These are phyloP conservation scores for Glossosoma conforme DNA, from an alignment of 1,140 invertebrate species.

Conservation along the genomic window DNA sequence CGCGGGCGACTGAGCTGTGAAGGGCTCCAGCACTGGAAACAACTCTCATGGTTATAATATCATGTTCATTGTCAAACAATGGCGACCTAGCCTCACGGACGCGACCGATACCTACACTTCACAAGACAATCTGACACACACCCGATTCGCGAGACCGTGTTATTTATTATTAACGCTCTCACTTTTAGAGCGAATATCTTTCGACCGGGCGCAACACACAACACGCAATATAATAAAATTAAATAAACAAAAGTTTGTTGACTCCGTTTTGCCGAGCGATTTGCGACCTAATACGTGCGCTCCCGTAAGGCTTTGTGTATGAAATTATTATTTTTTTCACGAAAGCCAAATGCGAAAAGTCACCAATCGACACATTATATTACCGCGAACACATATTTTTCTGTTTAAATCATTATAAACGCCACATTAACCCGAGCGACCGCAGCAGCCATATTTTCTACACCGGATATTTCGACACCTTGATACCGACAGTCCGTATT, in stretches of 20 bases:
- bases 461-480: constrained; percentile 36
- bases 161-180: no score
- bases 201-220: no score
- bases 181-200: no score
- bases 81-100: constrained; percentile 40
- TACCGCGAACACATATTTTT: constrained; percentile 13
- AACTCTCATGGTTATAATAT: constrained; percentile 23
- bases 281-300: constrained; percentile 15
- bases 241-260: constrained; percentile 54
- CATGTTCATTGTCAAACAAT: constrained; percentile 48
- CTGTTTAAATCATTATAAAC: constrained; percentile 32
- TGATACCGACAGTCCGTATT: constrained; percentile 5
- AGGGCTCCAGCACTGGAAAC: constrained; percentile 5
- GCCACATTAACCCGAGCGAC: constrained; percentile 53
- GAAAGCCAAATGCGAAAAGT: constrained; percentile 1
- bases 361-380: constrained; percentile 14
- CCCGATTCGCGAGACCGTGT: neutral
- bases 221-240: constrained; percentile 36
- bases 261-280: constrained; percentile 33
- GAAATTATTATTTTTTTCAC: constrained; percentile 1
- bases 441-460: constrained; percentile 50
- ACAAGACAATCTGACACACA: constrained; percentile 6
- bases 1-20: no score
- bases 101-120: constrained; percentile 17
- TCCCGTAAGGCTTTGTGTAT: constrained; percentile 5